phyloP scores from a whole-genome alignment of 2,888 invertebrate genomes.

The Harmothoe impar region DNA sequence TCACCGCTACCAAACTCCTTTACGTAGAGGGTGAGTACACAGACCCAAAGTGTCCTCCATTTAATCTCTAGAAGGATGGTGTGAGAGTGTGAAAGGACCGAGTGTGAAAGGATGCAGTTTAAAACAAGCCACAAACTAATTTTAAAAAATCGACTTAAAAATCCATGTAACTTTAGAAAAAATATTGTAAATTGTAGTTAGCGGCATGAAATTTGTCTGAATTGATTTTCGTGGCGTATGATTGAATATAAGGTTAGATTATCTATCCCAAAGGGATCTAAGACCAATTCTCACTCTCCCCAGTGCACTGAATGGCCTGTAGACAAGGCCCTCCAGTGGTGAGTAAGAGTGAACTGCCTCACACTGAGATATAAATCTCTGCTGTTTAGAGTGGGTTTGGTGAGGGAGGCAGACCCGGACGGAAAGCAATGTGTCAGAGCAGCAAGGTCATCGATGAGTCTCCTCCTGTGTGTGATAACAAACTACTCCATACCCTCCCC shows the following conservation, averaged over 20 bases:
- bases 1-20: conserved; percentile 53
- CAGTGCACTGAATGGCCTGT: too few species aligned
- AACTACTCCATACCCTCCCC: not conserved
- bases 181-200: not conserved
- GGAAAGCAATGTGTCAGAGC: conserved; percentile 3
- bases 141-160: too few species aligned
- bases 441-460: conserved; percentile 34
- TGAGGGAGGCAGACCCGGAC: not conserved
- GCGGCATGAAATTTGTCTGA: too few species aligned
- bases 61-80: not conserved
- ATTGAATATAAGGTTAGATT: too few species aligned
- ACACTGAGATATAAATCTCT: too few species aligned
- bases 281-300: too few species aligned
- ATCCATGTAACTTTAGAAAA: not conserved
- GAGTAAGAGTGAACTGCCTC: too few species aligned
- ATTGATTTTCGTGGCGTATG: too few species aligned
- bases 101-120: not conserved
- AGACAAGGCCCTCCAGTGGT: too few species aligned
- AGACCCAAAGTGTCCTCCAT: not conserved
- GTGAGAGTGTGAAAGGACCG: not conserved
- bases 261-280: too few species aligned
- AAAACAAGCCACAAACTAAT: too few species aligned
- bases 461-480: not conserved
- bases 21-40: conserved; percentile 56
- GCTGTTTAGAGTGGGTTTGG: too few species aligned